Evolutionary conservation across 2,888 invertebrate genomes (phyloP).

Genomic region (Andricus quercusramuli): DNA sequence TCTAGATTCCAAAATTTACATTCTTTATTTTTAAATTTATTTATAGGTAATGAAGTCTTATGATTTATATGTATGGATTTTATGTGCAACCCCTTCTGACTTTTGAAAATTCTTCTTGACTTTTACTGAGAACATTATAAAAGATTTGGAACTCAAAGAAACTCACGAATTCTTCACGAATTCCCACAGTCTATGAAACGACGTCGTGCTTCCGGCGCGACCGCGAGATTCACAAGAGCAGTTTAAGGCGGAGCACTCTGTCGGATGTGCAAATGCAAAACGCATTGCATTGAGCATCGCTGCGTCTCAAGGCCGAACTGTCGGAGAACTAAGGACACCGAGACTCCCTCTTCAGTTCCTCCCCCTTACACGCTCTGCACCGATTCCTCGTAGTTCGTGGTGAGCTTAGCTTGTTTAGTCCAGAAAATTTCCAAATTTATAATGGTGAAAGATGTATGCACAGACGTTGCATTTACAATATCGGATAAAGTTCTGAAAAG

Average conservation of each 20-base stretch:
- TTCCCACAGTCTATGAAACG: conserved; percentile 34
- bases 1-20: too few species aligned
- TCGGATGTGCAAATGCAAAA: conserved; percentile 50
- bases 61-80: too few species aligned
- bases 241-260: conserved; percentile 60
- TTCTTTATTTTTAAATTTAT: too few species aligned
- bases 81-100: too few species aligned
- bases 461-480: too few species aligned
- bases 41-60: too few species aligned
- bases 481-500: too few species aligned
- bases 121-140: not conserved
- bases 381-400: too few species aligned
- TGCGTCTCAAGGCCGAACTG: conserved; percentile 77
- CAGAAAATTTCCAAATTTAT: too few species aligned
- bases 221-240: conserved; percentile 53
- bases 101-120: not conserved
- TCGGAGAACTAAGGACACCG: conserved; percentile 73
- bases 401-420: too few species aligned
- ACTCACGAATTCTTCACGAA: conserved; percentile 5
- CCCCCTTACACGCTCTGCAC: conserved; percentile 7
- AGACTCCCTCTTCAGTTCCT: conserved; percentile 49
- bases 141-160: not conserved
- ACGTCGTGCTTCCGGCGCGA: conserved; percentile 29
- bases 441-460: too few species aligned
- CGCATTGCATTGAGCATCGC: conserved; percentile 75